Evolutionary conservation across 1,140 invertebrate genomes (phyloP).

Genomic region (Andricus grossulariae): DNA sequence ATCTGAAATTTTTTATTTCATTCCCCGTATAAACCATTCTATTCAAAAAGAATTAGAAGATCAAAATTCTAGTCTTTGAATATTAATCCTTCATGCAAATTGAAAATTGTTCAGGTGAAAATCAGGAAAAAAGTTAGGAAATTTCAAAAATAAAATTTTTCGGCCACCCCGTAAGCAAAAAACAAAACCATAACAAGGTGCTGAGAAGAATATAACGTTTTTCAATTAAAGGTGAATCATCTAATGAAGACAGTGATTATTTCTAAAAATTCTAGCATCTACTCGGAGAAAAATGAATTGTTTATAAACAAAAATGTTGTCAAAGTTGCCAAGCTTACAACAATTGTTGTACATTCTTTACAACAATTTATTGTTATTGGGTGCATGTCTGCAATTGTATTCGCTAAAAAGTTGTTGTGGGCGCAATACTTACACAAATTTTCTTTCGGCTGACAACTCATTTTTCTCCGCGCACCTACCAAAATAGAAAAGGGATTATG

Average conservation of each 20-base stretch:
- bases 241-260: slow-evolving; percentile 11
- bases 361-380: slow-evolving; percentile 13
- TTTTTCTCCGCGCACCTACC: slow-evolving; percentile 27
- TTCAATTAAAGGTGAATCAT: background rate
- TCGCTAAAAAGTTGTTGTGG: background rate
- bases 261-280: slow-evolving; percentile 19
- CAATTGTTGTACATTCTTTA: slow-evolving; percentile 2
- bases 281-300: slow-evolving; percentile 31
- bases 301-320: slow-evolving; percentile 19
- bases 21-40: no score
- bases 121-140: no score
- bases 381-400: background rate
- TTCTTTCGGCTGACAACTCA: slow-evolving; percentile 26
- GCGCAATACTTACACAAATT: slow-evolving; percentile 22
- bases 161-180: background rate
- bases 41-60: no score
- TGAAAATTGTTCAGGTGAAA: no score
- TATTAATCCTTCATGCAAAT: no score
- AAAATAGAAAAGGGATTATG: slow-evolving; percentile 21
- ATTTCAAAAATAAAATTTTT: no score
- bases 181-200: background rate
- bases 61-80: no score
- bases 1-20: no score
- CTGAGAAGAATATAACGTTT: background rate
- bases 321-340: slow-evolving; percentile 13